Conservation (phyloP, 2,888 invertebrate genomes). For the Andrena hattorfiana region DNA sequence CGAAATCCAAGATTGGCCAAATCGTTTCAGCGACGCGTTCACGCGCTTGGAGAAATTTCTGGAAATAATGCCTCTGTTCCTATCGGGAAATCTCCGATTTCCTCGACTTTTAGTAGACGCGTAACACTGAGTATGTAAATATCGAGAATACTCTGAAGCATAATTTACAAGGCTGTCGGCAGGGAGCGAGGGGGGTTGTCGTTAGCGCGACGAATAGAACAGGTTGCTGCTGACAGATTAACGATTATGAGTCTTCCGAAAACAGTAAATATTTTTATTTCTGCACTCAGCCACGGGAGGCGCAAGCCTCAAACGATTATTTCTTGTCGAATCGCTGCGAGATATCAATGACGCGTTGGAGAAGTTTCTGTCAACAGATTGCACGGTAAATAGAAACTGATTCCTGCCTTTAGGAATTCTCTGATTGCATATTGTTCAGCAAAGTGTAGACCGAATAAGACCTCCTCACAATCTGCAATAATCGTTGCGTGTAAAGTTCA, state of each 20-base stretch:
- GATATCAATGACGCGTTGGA: not conserved
- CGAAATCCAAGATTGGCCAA: not conserved
- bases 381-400: not conserved
- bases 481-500: not conserved
- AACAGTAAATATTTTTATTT: slow-evolving; percentile 31
- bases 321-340: not conserved
- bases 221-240: slow-evolving; percentile 32
- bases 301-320: not conserved
- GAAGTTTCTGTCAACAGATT: not conserved
- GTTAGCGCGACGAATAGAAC: slow-evolving; percentile 44
- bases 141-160: slow-evolving; percentile 10
- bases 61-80: not conserved
- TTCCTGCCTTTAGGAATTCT: not conserved
- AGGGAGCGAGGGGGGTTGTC: slow-evolving; percentile 19
- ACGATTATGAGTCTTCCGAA: slow-evolving; percentile 25
- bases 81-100: not conserved
- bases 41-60: no score
- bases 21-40: no score
- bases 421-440: slow-evolving; percentile 57
- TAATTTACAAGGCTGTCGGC: slow-evolving; percentile 48
- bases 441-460: slow-evolving; percentile 77
- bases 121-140: slow-evolving; percentile 21
- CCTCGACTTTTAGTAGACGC: slow-evolving; percentile 2
- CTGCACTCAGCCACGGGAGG: not conserved
- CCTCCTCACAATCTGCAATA: slow-evolving; percentile 70